Conservation (phyloP, 2,888 invertebrate species). For the Taphrorychus bicolor region DNA sequence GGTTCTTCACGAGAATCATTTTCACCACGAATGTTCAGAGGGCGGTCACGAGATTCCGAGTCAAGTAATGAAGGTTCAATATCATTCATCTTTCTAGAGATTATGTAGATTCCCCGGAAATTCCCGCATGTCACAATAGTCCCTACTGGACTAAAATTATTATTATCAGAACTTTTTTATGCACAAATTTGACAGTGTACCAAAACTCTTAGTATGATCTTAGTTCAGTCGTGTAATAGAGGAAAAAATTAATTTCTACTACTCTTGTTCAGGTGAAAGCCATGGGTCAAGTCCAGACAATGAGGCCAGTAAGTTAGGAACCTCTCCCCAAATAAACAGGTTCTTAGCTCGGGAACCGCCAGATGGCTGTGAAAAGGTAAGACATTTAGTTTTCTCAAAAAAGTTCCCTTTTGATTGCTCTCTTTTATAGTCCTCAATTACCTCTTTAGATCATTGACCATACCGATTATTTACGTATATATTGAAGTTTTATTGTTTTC, state of each 20-base stretch:
- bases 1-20: conserved; percentile 71
- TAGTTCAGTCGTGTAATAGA: no score
- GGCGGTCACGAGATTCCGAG: conserved; percentile 69
- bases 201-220: no score
- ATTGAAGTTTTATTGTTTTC: no score
- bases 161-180: no score
- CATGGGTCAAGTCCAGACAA: conserved; percentile 80
- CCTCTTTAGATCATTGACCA: no score
- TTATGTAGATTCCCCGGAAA: no score
- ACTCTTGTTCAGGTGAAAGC: conserved; percentile 67
- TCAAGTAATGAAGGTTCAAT: conserved; percentile 60
- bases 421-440: no score
- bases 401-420: no score
- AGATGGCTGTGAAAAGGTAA: conserved; percentile 87
- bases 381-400: no score
- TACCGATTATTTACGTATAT: no score
- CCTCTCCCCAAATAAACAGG: conserved; percentile 85
- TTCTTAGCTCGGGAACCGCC: conserved; percentile 88
- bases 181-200: no score
- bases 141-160: no score
- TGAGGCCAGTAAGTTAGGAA: conserved; percentile 73
- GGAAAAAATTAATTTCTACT: not conserved
- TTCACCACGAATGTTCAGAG: conserved; percentile 66
- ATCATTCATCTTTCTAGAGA: not conserved
- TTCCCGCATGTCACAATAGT: not conserved